Evolutionary conservation across 2,797 vertebrate genomes (phyloP).

Genomic region (Muscicapa striata): DNA sequence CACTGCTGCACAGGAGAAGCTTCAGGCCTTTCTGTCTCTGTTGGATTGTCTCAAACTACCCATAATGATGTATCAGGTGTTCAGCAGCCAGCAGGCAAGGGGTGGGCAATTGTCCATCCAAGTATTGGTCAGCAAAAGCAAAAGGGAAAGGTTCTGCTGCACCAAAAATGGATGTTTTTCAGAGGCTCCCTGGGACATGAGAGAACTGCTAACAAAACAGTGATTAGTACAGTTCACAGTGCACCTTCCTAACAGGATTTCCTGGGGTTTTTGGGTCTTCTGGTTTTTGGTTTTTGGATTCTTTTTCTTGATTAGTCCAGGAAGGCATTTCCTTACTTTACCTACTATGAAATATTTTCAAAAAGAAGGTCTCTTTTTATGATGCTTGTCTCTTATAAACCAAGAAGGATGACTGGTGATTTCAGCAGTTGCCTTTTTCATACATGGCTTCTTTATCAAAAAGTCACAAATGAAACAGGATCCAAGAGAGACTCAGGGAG

Average conservation of each 20-base stretch:
- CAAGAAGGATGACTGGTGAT: background rate
- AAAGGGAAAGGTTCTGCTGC: background rate
- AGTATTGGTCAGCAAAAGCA: background rate
- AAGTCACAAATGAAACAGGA: background rate
- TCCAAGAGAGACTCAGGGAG: background rate
- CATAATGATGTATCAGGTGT: background rate
- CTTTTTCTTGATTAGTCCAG: background rate
- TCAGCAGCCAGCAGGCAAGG: background rate
- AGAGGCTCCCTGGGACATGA: background rate
- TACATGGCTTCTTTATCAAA: background rate
- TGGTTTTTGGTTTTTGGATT: background rate
- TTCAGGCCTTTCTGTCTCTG: background rate
- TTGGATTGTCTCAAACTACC: background rate
- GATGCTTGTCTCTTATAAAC: background rate
- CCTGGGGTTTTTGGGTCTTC: background rate
- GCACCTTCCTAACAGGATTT: background rate
- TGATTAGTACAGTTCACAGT: background rate
- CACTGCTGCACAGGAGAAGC: background rate
- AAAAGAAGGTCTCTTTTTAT: background rate
- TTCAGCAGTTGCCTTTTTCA: background rate
- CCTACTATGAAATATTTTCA: background rate
- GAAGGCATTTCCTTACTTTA: background rate
- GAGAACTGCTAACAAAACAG: background rate
- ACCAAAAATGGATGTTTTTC: background rate
- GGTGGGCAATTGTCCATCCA: background rate